phyloP scores from a whole-genome alignment of 2,797 vertebrate species.

The Xyrichtys novacula region DNA sequence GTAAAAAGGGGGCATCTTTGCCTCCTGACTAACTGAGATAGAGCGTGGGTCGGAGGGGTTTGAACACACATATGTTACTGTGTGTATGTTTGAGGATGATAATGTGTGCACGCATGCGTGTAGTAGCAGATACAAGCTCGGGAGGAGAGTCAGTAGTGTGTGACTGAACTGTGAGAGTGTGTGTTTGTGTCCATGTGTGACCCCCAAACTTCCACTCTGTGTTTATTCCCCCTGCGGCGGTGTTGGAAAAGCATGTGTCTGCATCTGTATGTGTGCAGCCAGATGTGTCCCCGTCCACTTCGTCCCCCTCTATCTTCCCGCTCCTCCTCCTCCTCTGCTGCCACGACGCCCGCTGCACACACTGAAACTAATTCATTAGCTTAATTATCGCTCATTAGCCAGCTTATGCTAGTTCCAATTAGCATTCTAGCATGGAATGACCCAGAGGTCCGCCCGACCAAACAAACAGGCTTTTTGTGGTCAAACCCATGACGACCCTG shows the following conservation, averaged over 20 bases:
- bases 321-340: conserved; percentile 39
- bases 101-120: conserved; percentile 47
- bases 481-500: conserved; percentile 33
- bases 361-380: conserved; percentile 74
- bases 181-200: conserved; percentile 2
- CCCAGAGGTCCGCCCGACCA: conserved; percentile 40
- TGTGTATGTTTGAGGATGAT: conserved; percentile 40
- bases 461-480: conserved; percentile 55
- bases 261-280: conserved; percentile 43
- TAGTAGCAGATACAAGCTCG: conserved; percentile 26
- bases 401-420: conserved; percentile 78
- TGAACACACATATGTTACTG: conserved; percentile 22
- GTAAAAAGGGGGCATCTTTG: conserved; percentile 41
- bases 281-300: conserved; percentile 51
- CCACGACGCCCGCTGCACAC: conserved; percentile 44
- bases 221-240: conserved; percentile 35
- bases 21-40: conserved; percentile 39
- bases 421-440: conserved; percentile 59
- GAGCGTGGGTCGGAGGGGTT: neutral
- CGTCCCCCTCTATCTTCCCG: neutral
- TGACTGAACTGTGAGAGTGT: conserved; percentile 12
- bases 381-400: conserved; percentile 78
- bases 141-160: conserved; percentile 25
- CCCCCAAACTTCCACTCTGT: conserved; percentile 23
- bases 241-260: conserved; percentile 5